A percentile compares a stretch with the other conserved stretches of the same genome.
These are phyloP conservation scores for Eupithecia subfuscata DNA, from an alignment of 2,888 invertebrate genomes.

Conservation along the genomic window DNA sequence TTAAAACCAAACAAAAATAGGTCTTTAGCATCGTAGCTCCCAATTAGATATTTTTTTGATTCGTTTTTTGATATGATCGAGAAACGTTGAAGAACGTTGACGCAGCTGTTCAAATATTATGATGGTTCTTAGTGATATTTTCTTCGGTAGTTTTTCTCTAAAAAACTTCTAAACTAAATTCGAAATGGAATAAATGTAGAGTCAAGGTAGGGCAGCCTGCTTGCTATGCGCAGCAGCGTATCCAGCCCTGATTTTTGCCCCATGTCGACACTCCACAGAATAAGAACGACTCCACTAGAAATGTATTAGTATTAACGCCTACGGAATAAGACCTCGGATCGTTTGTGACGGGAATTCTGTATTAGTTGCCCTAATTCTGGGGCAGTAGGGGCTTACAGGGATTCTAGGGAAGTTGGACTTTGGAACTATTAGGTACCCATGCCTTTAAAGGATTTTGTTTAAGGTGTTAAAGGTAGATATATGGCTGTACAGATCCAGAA, in stretches of 20 bases:
- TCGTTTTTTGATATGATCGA: background rate
- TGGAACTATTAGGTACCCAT: constrained; percentile 1
- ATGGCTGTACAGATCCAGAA: background rate
- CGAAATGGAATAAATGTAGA: constrained; percentile 2
- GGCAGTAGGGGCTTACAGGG: constrained; percentile 40
- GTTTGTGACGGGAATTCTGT: constrained; percentile 71
- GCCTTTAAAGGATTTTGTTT: background rate
- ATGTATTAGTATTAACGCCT: constrained; percentile 81
- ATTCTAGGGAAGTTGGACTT: constrained; percentile 29
- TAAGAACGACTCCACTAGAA: constrained; percentile 53
- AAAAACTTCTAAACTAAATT: background rate
- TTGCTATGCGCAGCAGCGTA: constrained; percentile 78
- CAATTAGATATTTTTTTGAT: background rate
- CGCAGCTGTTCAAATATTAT: background rate
- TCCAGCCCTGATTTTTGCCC: constrained; percentile 78
- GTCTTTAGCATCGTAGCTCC: background rate
- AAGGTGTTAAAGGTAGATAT: background rate
- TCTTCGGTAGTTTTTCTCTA: background rate
- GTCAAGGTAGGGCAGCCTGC: constrained; percentile 51
- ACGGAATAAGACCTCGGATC: constrained; percentile 69
- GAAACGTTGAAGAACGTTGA: no score
- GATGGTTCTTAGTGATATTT: background rate
- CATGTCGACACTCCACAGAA: constrained; percentile 68
- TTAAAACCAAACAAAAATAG: background rate
- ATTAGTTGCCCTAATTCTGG: constrained; percentile 55